Evolutionary conservation across 1,140 invertebrate species (phyloP), one percentile per base, ranked within the genome.

Genomic region (Bombyx mandarina): DNA sequence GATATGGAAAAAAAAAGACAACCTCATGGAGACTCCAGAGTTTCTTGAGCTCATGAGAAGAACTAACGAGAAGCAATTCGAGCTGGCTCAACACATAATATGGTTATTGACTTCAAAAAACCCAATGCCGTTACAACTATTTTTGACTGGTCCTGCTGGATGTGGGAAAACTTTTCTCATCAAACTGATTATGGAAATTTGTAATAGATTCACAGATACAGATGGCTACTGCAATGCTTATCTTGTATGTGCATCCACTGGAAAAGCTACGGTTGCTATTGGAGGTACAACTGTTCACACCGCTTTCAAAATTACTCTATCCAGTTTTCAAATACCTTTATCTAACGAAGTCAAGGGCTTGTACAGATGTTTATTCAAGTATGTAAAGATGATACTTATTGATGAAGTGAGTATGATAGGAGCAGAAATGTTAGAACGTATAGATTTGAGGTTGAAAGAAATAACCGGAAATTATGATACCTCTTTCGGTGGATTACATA

Each of bases 221-320:
- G 47, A 49, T 49, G 64, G 64, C 45, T 66, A 64, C 57, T 66
- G 72, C 48, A 75, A 79, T 60, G 51, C 75, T 0, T 75, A 70
- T 48, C 65, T 79, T 9, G 47, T 69, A 8, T 77, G 77, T 62
- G 79, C 79, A 52, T 75, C 72, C 9, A 79, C 76, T n/a, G 74
- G 76, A 45, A 45, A 45, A 45, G 45, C 45, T 10, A 1, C 45
- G 45, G 45, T 45, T 45, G 45, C 45, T 45, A 45, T 45, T 45
- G 45, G 45, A 45, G 45, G 7, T 10, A 45, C 45, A 7, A 45
- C 45, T 18, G 12, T 81, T 59, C 74, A 82, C 65, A 72, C 72
- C 47, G 66, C 66, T 43, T 47, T 73, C 8, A 69, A 69, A 45
- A 45, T 45, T 10, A 8, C 45, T 45, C 45, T 8, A 8, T 45